Evolutionary conservation across 2,888 invertebrate genomes (phyloP).

Genomic region (Nomada lathburiana): DNA sequence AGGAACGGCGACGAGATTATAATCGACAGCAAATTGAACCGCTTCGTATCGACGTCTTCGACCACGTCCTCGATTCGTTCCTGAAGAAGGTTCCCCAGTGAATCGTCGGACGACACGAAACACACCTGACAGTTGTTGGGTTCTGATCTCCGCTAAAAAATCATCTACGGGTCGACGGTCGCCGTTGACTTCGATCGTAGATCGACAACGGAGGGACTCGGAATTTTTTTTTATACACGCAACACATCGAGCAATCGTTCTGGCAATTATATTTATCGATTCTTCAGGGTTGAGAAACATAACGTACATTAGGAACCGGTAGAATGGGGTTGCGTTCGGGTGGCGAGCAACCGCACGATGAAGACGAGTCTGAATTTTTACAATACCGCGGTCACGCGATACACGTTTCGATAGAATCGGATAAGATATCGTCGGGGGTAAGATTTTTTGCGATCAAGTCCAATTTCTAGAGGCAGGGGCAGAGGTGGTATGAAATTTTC

Average conservation of each 20-base stretch:
- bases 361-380: constrained; percentile 6
- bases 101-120: constrained; percentile 57
- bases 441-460: neutral
- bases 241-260: constrained; percentile 56
- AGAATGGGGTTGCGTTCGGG: neutral
- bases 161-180: constrained; percentile 19
- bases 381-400: neutral
- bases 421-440: no score
- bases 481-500: neutral
- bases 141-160: constrained; percentile 51
- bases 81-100: constrained; percentile 74
- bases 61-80: constrained; percentile 81
- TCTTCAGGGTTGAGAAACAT: constrained; percentile 53
- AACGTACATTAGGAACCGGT: neutral
- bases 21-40: constrained; percentile 91
- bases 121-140: constrained; percentile 43
- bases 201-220: constrained; percentile 27
- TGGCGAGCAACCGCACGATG: neutral
- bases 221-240: constrained; percentile 55
- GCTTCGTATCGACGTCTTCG: constrained; percentile 81
- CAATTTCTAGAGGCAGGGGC: neutral
- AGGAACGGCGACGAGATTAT: constrained; percentile 96
- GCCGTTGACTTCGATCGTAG: constrained; percentile 25
- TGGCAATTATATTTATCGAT: constrained; percentile 60
- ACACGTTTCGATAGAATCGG: neutral